Base-by-base conservation (phyloP, 1,140 invertebrate species). In the Nephila pilipes region DNA sequence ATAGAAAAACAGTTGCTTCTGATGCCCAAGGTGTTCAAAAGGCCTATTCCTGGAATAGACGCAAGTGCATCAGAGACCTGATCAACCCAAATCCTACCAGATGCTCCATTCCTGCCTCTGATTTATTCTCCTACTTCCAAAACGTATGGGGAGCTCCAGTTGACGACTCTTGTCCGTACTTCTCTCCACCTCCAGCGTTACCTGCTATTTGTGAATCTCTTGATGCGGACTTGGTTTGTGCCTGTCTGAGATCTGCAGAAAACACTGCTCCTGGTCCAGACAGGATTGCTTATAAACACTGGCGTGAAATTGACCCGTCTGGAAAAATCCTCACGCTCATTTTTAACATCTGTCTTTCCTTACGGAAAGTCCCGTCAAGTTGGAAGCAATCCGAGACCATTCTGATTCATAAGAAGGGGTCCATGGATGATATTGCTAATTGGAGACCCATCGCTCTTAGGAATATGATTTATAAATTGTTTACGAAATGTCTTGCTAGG, bases 181-280 rank as follows among this genome's bases (percentile, higher is more conserved):
- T 63, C 60, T n/a, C 2, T 63, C 5, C 60, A 16, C 60, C 18
- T n/a, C 60, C 18, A 63, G 18, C 60, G n/a, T n/a, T n/a, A 16
- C 2, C n/a, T 1, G 60, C 18, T 6, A 63, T 6, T 2, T 63
- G 18, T n/a, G 18, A 16, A 1, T 63, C n/a, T n/a, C n/a, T n/a
- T 20, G 18, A 16, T 2, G 60, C 60, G 2, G 60, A 63, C 18
- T 2, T 63, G 18, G 1, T 16, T 3, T 3, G 32, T 8, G 54
- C 92, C 0, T 90, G 94, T 4, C 1, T 25, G 0, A 93, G 85
- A n/a, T n/a, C n/a, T 38, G 89, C 92, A 29, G 92, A 94, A 87
- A 95, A 95, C 91, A 94, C 95, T 18, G 92, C 95, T 12, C 94
- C 95, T 3, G 94, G 94, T 0, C 63, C 81, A 0, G 95, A 95